phyloP scores from a whole-genome alignment of 2,888 invertebrate genomes.

The Gisinianus flammeolus region DNA sequence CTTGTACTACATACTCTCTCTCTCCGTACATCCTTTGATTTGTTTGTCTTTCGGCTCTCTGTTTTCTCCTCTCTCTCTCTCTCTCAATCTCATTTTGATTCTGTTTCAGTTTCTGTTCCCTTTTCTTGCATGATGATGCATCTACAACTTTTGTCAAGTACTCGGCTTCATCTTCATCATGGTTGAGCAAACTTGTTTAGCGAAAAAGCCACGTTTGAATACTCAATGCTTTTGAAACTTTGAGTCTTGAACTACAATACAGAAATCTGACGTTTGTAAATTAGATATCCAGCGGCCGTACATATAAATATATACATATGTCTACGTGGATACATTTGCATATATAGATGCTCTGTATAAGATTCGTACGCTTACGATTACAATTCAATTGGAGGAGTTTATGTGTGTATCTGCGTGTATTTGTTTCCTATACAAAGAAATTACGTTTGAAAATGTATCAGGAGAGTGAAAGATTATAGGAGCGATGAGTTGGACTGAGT shows the following conservation, averaged over 20 bases:
- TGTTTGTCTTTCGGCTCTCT: no score
- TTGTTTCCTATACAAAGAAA: no score
- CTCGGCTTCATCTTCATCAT: constrained; percentile 7
- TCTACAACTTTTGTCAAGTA: neutral
- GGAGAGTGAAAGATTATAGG: no score
- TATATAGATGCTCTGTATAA: no score
- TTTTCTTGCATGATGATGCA: neutral
- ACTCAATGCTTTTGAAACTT: neutral
- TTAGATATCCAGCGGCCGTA: neutral
- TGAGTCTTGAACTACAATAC: neutral
- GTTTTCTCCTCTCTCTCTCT: no score
- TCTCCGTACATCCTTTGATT: neutral
- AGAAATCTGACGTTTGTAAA: neutral
- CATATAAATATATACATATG: no score
- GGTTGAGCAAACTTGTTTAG: constrained; percentile 24
- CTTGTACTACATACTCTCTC: neutral
- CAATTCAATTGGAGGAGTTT: no score
- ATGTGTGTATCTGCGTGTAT: no score
- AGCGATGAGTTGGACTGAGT: neutral
- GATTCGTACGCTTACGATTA: no score
- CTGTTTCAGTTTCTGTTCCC: neutral
- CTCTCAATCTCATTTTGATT: no score
- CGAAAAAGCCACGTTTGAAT: neutral
- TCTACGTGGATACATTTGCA: no score
- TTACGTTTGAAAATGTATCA: no score